Evolutionary conservation across 2,888 invertebrate genomes (phyloP).

Genomic region (Polydrusus tereticollis): DNA sequence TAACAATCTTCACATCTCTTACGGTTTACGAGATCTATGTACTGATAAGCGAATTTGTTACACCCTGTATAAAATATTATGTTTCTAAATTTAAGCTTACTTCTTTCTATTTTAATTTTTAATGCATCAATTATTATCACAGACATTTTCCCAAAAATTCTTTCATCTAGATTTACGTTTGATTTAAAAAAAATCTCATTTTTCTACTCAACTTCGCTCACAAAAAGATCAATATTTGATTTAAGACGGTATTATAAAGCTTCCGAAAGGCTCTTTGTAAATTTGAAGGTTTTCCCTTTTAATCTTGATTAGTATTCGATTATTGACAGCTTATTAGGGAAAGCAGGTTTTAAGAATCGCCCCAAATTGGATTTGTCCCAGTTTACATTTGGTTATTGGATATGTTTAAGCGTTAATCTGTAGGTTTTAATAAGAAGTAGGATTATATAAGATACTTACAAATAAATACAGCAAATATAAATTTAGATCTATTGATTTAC

Average conservation of each 20-base stretch:
- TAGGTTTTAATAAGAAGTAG: neutral
- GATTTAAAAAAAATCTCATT: neutral
- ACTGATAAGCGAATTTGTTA: too few species aligned
- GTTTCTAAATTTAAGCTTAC: too few species aligned
- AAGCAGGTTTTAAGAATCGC: neutral
- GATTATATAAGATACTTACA: neutral
- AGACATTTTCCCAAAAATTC: too few species aligned
- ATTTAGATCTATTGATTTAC: too few species aligned
- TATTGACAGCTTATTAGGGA: slow-evolving; percentile 7
- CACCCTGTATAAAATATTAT: too few species aligned
- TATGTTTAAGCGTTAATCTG: neutral
- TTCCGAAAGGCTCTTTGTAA: slow-evolving; percentile 1
- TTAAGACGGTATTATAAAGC: slow-evolving; percentile 7
- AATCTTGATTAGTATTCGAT: slow-evolving; percentile 13
- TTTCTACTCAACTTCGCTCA: neutral
- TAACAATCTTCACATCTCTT: too few species aligned
- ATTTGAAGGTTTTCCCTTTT: slow-evolving; percentile 13
- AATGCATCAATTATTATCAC: too few species aligned
- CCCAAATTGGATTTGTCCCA: slow-evolving; percentile 4
- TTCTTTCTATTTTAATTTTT: too few species aligned
- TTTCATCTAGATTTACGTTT: neutral
- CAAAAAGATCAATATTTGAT: slow-evolving; percentile 21
- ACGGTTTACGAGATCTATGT: too few species aligned
- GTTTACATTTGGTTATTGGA: neutral
- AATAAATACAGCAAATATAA: neutral